These are phyloP conservation scores for Amphilophus citrinellus DNA, from an alignment of 2,113 vertebrate species.

Conservation along the genomic window DNA sequence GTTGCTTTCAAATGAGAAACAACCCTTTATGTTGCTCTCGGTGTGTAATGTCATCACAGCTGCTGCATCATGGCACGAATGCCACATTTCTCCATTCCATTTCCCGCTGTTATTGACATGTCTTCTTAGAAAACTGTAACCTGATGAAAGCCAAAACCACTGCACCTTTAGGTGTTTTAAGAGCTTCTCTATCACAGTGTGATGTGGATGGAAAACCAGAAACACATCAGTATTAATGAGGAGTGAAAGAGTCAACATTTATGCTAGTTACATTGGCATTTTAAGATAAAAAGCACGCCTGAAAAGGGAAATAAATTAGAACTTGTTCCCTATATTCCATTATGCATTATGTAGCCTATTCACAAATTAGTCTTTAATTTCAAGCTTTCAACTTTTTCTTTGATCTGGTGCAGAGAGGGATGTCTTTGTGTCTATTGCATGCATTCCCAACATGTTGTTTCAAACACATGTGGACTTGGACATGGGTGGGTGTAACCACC, in stretches of 20 bases:
- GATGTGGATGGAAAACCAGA: neutral
- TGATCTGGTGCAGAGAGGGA: neutral
- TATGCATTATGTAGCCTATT: slow-evolving; percentile 8
- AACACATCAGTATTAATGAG: slow-evolving; percentile 28
- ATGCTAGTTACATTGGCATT: slow-evolving; percentile 21
- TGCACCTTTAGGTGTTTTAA: slow-evolving; percentile 6
- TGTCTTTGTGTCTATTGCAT: neutral
- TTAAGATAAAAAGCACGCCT: neutral
- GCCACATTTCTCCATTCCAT: neutral
- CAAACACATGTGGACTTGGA: slow-evolving; percentile 23
- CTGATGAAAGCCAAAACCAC: neutral
- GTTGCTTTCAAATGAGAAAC: neutral
- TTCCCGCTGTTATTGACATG: neutral
- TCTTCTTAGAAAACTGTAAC: neutral
- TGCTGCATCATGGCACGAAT: neutral
- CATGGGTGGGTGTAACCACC: slow-evolving; percentile 16
- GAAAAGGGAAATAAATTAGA: slow-evolving; percentile 7
- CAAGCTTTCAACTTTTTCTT: neutral
- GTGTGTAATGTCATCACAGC: too few relatives aligned
- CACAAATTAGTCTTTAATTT: neutral
- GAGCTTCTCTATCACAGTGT: neutral
- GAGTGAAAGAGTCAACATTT: slow-evolving; percentile 32
- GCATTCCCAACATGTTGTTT: slow-evolving; percentile 13
- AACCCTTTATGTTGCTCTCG: neutral
- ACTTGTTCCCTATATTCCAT: slow-evolving; percentile 22